A percentile compares a stretch with the other conserved stretches of the same genome.
These are phyloP conservation scores for Chaitophorus viminalis DNA, from an alignment of 2,888 invertebrate genomes.

Conservation along the genomic window DNA sequence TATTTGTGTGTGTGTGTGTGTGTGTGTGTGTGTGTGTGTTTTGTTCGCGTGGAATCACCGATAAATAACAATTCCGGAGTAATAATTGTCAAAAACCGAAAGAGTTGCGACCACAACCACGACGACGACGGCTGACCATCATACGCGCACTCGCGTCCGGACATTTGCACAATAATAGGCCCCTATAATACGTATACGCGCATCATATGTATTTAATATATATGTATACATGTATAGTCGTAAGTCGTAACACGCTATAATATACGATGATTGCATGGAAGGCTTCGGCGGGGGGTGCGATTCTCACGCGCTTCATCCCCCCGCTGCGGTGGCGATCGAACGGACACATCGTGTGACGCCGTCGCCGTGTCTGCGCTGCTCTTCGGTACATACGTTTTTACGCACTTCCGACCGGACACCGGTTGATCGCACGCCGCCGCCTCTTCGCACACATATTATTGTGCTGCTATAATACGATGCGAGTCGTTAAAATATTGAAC, in stretches of 20 bases:
- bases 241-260: too few species aligned
- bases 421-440: not conserved
- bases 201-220: too few species aligned
- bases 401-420: constrained; percentile 2
- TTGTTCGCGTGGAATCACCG: constrained; percentile 49
- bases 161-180: constrained; percentile 60
- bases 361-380: not conserved
- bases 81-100: constrained; percentile 58
- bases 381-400: not conserved
- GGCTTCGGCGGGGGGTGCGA: constrained; percentile 47
- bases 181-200: constrained; percentile 24
- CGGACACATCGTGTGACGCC: constrained; percentile 35
- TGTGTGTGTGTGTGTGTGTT: too few species aligned
- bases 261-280: not conserved
- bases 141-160: constrained; percentile 9
- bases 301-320: constrained; percentile 41
- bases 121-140: constrained; percentile 25
- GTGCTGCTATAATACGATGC: not conserved
- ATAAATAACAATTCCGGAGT: constrained; percentile 59
- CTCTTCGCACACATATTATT: not conserved
- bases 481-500: not conserved
- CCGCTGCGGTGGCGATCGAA: constrained; percentile 38
- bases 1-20: too few species aligned
- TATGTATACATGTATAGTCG: too few species aligned
- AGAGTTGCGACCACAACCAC: constrained; percentile 37